Evolutionary conservation across 2,888 invertebrate genomes (phyloP).

Genomic region (Drosophila limbata): DNA sequence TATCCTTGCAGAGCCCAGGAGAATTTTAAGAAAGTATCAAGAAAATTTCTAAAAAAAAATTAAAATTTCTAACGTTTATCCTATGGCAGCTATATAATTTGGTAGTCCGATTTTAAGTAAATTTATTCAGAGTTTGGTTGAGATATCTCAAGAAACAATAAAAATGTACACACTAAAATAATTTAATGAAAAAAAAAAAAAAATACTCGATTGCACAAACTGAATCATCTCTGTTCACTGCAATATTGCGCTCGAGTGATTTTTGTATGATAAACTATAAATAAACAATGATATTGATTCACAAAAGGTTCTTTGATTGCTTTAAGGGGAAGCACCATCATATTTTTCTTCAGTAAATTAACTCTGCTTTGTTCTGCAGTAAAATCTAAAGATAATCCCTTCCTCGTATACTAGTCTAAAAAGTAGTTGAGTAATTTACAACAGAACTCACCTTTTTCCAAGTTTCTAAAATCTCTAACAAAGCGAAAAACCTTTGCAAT

Average conservation of each 20-base stretch:
- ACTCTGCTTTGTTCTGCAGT: not conserved
- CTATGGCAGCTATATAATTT: too few species aligned
- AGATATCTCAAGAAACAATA: too few species aligned
- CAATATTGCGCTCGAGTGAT: not conserved
- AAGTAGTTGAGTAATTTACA: slow-evolving; percentile 5
- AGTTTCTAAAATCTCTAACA: slow-evolving; percentile 22
- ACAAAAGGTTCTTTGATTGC: not conserved
- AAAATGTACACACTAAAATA: not conserved
- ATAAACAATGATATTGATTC: not conserved
- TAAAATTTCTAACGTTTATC: too few species aligned
- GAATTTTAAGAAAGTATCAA: not conserved
- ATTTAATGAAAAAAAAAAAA: not conserved
- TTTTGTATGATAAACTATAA: not conserved
- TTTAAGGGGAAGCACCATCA: not conserved
- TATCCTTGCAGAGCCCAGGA: not conserved
- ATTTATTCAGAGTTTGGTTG: too few species aligned
- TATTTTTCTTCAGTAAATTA: not conserved
- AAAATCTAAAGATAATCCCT: not conserved
- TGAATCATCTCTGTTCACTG: not conserved
- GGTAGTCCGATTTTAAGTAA: too few species aligned
- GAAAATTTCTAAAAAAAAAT: too few species aligned
- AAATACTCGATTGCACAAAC: not conserved
- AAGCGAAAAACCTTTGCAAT: slow-evolving; percentile 29
- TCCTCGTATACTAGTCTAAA: not conserved
- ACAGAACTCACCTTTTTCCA: slow-evolving; percentile 41